Evolutionary conservation across 2,797 vertebrate species (phyloP), one percentile per base, ranked within the genome.

Genomic region (Pelochelys cantorii): DNA sequence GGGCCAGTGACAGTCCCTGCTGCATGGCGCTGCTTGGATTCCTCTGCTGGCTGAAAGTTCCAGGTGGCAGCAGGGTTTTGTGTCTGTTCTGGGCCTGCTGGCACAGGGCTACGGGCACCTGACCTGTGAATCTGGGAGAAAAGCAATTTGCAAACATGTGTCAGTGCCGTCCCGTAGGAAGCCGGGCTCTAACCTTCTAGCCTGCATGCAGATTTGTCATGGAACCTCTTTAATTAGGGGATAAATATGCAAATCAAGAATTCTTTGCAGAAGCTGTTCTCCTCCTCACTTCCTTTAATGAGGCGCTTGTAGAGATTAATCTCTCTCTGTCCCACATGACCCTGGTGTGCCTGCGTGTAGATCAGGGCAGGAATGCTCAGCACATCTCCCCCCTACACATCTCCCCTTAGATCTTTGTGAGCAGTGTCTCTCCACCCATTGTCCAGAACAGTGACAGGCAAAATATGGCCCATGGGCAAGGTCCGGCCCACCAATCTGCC

Each of bases 161-260:
- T 96, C 92, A 94, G 83, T 95, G 81, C 4, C 0, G 84, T 95
- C 94, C 71, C 8, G 0, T 59, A 91, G 94, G 96, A 95, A 94
- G 91, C 74, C 75, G 89, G 88, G 92, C 91, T 94, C 94, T 96
- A 97, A 97, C 96, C 92, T 97, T 94, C 88, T 95, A 96, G 95
- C 92, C 79, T 90, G 94, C 94, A 87, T 95, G 94, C 96, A 94
- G 91, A 97, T 96, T 96, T 59, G 87, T 93, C 84, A 95, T 95
- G 97, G 95, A 96, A 96, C 95, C 93, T 95, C 92, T 96, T 96
- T 97, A 97, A 97, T 97, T 97, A 97, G 93, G 77, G 95, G 95
- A 97, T 97, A 97, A 97, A 97, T 97, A 97, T 97, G 97, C 96
- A 97, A 97, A 97, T 97, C 97, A 97, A 96, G 97, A 97, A 93